Conservation (phyloP, 1,140 invertebrate species). For the Drosophila truncata region DNA sequence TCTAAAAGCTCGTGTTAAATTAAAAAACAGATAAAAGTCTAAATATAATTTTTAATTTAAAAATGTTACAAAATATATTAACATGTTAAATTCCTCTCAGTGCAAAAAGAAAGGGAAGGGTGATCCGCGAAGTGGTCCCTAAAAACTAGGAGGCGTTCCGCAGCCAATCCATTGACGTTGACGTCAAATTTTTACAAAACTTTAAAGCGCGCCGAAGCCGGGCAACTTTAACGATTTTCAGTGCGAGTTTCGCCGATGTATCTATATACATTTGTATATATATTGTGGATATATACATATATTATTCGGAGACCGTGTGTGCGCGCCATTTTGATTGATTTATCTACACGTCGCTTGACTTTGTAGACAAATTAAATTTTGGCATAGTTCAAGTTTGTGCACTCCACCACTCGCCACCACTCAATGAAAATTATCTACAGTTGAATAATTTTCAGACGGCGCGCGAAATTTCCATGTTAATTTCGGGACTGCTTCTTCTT, state of each 20-base stretch:
- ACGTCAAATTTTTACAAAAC: slow-evolving; percentile 57
- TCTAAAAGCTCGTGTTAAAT: background rate
- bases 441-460: slow-evolving; percentile 72
- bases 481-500: slow-evolving; percentile 50
- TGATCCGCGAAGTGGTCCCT: slow-evolving; percentile 1
- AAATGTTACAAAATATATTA: background rate
- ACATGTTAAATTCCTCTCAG: background rate
- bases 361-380: slow-evolving; percentile 81
- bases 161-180: slow-evolving; percentile 55
- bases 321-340: slow-evolving; percentile 77
- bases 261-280: background rate
- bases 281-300: background rate
- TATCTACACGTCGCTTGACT: slow-evolving; percentile 75
- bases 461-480: slow-evolving; percentile 75
- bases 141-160: slow-evolving; percentile 22
- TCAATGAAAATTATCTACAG: slow-evolving; percentile 79
- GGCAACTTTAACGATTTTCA: slow-evolving; percentile 44
- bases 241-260: slow-evolving; percentile 13
- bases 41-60: background rate
- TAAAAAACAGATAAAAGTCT: background rate
- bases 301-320: slow-evolving; percentile 24
- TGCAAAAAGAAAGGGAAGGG: slow-evolving; percentile 16
- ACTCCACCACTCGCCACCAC: slow-evolving; percentile 11
- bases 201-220: slow-evolving; percentile 73
- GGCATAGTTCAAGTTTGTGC: slow-evolving; percentile 58